These are phyloP conservation scores for Bimastos eiseni DNA, from an alignment of 2,888 invertebrate species.

Conservation along the genomic window DNA sequence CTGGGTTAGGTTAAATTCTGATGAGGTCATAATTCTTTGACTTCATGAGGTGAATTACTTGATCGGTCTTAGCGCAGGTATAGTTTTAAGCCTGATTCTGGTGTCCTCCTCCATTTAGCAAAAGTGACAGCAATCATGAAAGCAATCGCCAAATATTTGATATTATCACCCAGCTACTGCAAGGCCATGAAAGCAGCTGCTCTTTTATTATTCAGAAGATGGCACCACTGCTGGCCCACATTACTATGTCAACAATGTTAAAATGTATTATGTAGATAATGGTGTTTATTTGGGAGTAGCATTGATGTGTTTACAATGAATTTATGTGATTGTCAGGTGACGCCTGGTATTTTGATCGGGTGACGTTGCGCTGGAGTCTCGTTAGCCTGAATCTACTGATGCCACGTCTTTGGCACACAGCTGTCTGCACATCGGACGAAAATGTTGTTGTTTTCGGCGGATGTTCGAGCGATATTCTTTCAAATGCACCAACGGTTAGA, in stretches of 20 bases:
- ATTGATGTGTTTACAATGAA: background rate
- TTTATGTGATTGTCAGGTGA: constrained; percentile 52
- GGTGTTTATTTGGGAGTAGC: background rate
- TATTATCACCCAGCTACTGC: background rate
- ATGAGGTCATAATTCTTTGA: too few relatives aligned
- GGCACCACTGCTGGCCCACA: background rate
- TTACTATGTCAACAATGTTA: background rate
- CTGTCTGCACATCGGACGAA: constrained; percentile 48
- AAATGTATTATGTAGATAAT: background rate
- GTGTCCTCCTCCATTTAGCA: too few relatives aligned
- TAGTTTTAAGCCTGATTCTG: too few relatives aligned
- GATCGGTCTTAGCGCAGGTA: too few relatives aligned
- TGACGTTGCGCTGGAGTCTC: constrained; percentile 51
- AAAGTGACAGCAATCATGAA: too few relatives aligned
- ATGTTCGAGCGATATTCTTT: constrained; percentile 56
- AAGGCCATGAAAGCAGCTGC: background rate
- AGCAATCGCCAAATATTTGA: background rate
- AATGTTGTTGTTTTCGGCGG: constrained; percentile 61
- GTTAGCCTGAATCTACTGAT: constrained; percentile 30
- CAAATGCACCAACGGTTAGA: constrained; percentile 28
- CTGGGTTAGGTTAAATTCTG: too few relatives aligned
- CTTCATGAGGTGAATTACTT: too few relatives aligned
- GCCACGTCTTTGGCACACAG: constrained; percentile 61
- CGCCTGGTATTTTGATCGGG: constrained; percentile 57
- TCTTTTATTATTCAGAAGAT: background rate